Conservation (phyloP, 2,888 invertebrate species). For the Diplazon laetatorius region DNA sequence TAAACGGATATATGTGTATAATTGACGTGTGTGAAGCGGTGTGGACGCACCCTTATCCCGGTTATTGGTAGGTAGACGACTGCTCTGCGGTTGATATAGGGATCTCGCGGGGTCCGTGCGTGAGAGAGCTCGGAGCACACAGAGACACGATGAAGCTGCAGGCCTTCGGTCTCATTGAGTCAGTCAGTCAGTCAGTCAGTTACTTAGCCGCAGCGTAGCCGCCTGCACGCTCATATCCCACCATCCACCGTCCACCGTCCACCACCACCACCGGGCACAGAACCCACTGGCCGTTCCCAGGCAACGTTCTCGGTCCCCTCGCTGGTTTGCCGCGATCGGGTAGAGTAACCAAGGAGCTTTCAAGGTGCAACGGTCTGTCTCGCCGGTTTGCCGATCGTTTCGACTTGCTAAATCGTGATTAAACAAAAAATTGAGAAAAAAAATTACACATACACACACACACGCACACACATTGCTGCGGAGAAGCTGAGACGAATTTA, state of each 20-base stretch:
- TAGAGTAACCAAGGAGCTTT: slow-evolving; percentile 21
- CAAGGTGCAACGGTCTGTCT: slow-evolving; percentile 39
- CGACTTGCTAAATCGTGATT: too few relatives aligned
- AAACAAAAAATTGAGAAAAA: slow-evolving; percentile 17
- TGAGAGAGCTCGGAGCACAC: slow-evolving; percentile 71
- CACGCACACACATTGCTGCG: too few relatives aligned
- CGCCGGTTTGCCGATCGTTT: slow-evolving; percentile 49
- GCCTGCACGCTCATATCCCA: slow-evolving; percentile 67
- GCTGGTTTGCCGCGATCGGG: slow-evolving; percentile 30
- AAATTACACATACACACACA: too few relatives aligned
- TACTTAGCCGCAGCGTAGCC: slow-evolving; percentile 78
- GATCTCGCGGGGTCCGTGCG: slow-evolving; percentile 75
- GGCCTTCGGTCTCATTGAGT: slow-evolving; percentile 78
- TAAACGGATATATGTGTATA: slow-evolving; percentile 12
- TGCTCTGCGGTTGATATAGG: too few relatives aligned
- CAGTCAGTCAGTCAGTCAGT: slow-evolving; percentile 80
- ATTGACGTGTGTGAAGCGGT: slow-evolving; percentile 50
- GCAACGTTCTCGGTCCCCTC: slow-evolving; percentile 5
- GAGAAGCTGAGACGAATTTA: neutral
- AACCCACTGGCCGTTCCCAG: too few relatives aligned
- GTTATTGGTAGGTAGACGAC: slow-evolving; percentile 72
- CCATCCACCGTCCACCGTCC: too few relatives aligned
- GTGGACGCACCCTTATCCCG: slow-evolving; percentile 77
- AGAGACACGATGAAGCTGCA: slow-evolving; percentile 50
- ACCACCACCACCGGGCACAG: too few relatives aligned